These are phyloP conservation scores for Drosophila azteca DNA, from an alignment of 1,140 invertebrate genomes.

Conservation along the genomic window DNA sequence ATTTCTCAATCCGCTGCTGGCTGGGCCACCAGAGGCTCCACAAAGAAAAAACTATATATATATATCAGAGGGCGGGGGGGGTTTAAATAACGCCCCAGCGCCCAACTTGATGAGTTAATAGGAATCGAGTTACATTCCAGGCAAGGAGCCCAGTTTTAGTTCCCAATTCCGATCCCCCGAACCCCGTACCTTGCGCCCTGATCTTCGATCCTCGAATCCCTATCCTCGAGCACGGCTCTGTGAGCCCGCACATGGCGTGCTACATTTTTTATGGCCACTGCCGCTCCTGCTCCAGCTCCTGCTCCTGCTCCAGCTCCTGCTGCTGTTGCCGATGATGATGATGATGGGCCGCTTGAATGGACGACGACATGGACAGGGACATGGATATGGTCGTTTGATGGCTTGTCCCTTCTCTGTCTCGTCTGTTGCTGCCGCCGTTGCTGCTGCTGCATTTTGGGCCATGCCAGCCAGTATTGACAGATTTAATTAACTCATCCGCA, in stretches of 20 bases:
- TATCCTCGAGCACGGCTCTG: conserved; percentile 6
- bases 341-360: conserved; percentile 72
- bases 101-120: conserved; percentile 83
- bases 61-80: conserved; percentile 32
- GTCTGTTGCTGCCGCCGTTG: conserved; percentile 4
- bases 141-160: conserved; percentile 52
- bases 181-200: conserved; percentile 4
- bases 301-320: conserved; percentile 2
- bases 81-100: conserved; percentile 64
- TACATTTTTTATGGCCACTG: conserved; percentile 72
- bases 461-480: conserved; percentile 75
- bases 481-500: conserved; percentile 83
- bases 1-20: conserved; percentile 61
- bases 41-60: not conserved
- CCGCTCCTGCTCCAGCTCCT: conserved; percentile 17
- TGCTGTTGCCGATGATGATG: conserved; percentile 41
- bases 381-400: conserved; percentile 70
- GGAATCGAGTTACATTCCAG: conserved; percentile 83
- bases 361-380: conserved; percentile 70
- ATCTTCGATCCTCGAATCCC: conserved; percentile 23
- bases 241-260: conserved; percentile 63
- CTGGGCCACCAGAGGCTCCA: conserved; percentile 49
- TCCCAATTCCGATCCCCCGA: conserved; percentile 7
- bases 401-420: conserved; percentile 24
- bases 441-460: conserved; percentile 16